Evolutionary conservation across 2,888 invertebrate species (phyloP).

Genomic region (Cataglyphis rosenhaueri): DNA sequence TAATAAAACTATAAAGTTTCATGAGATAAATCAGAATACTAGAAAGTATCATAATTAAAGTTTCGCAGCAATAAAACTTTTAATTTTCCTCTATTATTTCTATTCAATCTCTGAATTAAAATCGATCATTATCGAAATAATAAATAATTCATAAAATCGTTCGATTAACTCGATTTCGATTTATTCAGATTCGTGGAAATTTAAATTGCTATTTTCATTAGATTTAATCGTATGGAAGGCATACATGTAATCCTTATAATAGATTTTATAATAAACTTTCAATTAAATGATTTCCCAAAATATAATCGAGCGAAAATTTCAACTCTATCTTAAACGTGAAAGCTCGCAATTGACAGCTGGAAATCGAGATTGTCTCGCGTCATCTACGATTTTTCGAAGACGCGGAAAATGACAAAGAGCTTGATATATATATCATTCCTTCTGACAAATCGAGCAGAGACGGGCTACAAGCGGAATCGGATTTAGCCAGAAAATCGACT

Average conservation of each 20-base stretch:
- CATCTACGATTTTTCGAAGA: neutral
- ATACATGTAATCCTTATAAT: neutral
- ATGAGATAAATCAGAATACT: slow-evolving; percentile 26
- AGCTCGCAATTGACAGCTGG: neutral
- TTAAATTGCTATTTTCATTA: neutral
- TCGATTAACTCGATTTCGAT: neutral
- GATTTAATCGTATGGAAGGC: neutral
- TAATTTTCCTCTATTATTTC: neutral
- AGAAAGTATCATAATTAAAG: slow-evolving; percentile 14
- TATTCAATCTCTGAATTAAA: neutral
- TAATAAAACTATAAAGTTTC: slow-evolving; percentile 39
- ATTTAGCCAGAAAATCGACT: slow-evolving; percentile 53
- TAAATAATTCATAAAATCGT: neutral
- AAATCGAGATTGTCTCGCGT: neutral
- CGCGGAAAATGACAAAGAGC: neutral
- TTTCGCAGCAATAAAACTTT: neutral
- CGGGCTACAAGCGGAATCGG: slow-evolving; percentile 45
- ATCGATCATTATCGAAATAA: neutral
- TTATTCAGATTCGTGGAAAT: neutral
- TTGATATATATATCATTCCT: slow-evolving; percentile 18
- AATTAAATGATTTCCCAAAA: neutral
- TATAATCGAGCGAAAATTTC: neutral
- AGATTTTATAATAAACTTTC: neutral
- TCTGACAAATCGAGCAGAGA: slow-evolving; percentile 25
- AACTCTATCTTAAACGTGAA: neutral